phyloP scores from a whole-genome alignment of 2,797 vertebrate genomes.

The Diplodus sargus region DNA sequence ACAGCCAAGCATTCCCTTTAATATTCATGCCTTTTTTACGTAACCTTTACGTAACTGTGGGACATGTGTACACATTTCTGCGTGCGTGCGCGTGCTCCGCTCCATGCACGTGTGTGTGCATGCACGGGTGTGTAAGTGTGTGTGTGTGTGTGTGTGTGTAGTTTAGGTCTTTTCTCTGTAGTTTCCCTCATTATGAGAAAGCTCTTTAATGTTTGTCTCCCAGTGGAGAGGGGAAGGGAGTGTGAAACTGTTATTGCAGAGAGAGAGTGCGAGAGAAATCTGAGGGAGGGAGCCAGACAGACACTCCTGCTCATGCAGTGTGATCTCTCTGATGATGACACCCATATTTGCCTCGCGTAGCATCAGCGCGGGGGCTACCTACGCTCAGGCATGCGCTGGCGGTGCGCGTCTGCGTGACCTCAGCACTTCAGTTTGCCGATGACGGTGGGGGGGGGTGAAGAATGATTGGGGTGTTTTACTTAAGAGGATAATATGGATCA shows the following conservation, averaged over 20 bases:
- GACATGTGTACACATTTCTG: constrained; percentile 59
- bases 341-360: constrained; percentile 62
- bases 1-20: constrained; percentile 73
- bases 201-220: constrained; percentile 85
- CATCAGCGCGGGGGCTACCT: constrained; percentile 35
- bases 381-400: neutral
- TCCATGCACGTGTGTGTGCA: constrained; percentile 3
- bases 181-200: constrained; percentile 85
- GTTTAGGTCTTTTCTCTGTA: constrained; percentile 80
- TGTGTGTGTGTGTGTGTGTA: constrained; percentile 46
- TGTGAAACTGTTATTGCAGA: constrained; percentile 79
- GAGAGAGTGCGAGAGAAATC: constrained; percentile 61
- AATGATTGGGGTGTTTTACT: constrained; percentile 63
- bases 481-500: constrained; percentile 62
- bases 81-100: constrained; percentile 28
- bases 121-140: neutral
- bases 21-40: constrained; percentile 86
- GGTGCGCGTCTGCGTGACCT: constrained; percentile 56
- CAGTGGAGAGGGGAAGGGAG: constrained; percentile 78
- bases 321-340: constrained; percentile 76
- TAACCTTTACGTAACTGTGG: constrained; percentile 84
- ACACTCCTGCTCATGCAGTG: constrained; percentile 73
- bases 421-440: constrained; percentile 47
- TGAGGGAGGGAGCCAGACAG: constrained; percentile 70
- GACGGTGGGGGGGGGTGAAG: constrained; percentile 24